Conservation (phyloP, 35 echinoderm and acorn worm genomes). For the Chiridota heheva region DNA sequence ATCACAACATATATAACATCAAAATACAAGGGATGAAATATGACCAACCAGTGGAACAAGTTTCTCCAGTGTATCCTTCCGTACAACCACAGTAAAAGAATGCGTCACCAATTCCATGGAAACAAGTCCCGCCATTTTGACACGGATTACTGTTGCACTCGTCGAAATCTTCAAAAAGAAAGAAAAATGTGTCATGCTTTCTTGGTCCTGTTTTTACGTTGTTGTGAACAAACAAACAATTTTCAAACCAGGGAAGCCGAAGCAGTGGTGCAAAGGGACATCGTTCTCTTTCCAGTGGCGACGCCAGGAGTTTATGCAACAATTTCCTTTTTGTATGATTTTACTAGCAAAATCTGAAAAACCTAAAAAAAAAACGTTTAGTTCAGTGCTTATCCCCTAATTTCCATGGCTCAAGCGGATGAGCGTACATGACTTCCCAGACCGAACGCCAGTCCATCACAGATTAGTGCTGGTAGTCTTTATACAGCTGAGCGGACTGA, state of each 20-base stretch:
- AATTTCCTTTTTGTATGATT: not conserved
- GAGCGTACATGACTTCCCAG: too few relatives aligned
- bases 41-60: conserved; percentile 49
- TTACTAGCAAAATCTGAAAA: not conserved
- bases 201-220: not conserved
- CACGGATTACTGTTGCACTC: conserved; percentile 73
- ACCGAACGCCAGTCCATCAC: too few relatives aligned
- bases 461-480: too few relatives aligned
- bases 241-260: not conserved
- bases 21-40: not conserved
- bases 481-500: too few relatives aligned
- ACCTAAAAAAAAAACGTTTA: too few relatives aligned
- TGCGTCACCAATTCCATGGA: conserved; percentile 55
- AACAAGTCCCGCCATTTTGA: conserved; percentile 65
- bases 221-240: not conserved
- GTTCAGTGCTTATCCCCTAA: too few relatives aligned
- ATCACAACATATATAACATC: too few relatives aligned
- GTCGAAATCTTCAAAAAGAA: conserved; percentile 60
- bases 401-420: too few relatives aligned
- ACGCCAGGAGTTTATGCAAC: not conserved
- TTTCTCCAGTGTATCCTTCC: conserved; percentile 39
- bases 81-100: conserved; percentile 61
- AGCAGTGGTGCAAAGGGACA: not conserved
- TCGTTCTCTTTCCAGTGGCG: not conserved
- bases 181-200: not conserved